Percentiles rank a stretch among this genome's conserved stretches.
Evolutionary conservation across 2,113 vertebrate species (phyloP).

Genomic region (Oncorhynchus clarkii): DNA sequence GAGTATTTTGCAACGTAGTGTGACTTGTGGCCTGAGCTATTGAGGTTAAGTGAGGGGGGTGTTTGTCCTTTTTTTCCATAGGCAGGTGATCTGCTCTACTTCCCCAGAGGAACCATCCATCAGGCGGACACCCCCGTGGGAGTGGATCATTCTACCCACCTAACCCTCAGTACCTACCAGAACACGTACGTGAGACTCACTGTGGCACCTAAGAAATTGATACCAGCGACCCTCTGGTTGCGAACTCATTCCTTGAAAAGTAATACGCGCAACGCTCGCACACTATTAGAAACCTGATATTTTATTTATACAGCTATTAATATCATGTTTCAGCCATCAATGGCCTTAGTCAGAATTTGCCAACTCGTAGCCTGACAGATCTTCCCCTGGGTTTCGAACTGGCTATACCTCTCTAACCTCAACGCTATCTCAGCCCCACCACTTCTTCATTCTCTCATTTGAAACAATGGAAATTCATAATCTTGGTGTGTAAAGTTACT

Average conservation of each 20-base stretch:
- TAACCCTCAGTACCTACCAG: constrained; percentile 93
- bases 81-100: constrained; percentile 89
- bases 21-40: not conserved
- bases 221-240: not conserved
- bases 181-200: constrained; percentile 73
- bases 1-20: not conserved
- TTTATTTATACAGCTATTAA: too few species aligned
- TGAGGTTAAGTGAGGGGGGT: not conserved
- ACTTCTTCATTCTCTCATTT: not conserved
- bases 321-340: not conserved
- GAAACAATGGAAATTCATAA: not conserved
- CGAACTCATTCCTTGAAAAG: not conserved
- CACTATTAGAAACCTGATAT: too few species aligned
- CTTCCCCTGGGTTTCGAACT: too few species aligned
- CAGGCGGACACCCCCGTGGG: constrained; percentile 84
- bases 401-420: not conserved
- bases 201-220: not conserved
- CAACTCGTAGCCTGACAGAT: too few species aligned
- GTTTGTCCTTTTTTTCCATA: constrained; percentile 43
- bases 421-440: not conserved
- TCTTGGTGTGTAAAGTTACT: not conserved
- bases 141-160: constrained; percentile 79
- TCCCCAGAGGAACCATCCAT: constrained; percentile 92
- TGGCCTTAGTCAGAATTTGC: not conserved
- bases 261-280: too few species aligned